Evolutionary conservation across 1,140 invertebrate genomes (phyloP).

Genomic region (Campoletis sonorensis): DNA sequence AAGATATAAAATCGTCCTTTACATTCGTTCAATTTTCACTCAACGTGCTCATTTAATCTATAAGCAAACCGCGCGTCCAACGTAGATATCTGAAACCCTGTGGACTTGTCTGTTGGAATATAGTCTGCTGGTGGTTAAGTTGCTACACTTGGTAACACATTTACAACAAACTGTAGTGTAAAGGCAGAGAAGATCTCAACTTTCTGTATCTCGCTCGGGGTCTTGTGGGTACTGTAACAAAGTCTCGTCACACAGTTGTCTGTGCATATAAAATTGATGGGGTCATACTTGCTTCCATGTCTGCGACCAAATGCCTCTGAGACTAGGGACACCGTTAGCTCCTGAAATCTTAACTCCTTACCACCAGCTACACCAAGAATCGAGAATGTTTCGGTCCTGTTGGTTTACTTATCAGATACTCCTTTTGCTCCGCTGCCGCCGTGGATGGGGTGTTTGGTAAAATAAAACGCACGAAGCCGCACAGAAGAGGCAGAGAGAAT

Average conservation of each 20-base stretch:
- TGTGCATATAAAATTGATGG: slow-evolving; percentile 70
- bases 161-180: not conserved
- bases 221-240: slow-evolving; percentile 69
- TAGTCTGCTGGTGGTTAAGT: no score
- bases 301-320: slow-evolving; percentile 46
- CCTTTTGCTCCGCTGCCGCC: not conserved
- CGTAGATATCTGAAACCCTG: slow-evolving; percentile 22
- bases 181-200: not conserved
- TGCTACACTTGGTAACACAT: no score
- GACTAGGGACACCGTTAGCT: slow-evolving; percentile 44
- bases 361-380: slow-evolving; percentile 27
- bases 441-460: not conserved
- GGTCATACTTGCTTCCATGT: slow-evolving; percentile 58
- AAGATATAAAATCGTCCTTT: no score
- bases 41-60: not conserved
- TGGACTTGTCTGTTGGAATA: slow-evolving; percentile 30
- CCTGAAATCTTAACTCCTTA: slow-evolving; percentile 69
- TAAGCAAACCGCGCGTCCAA: not conserved
- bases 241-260: slow-evolving; percentile 74
- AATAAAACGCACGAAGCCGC: slow-evolving; percentile 41
- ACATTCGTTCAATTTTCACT: no score
- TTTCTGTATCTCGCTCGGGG: slow-evolving; percentile 47
- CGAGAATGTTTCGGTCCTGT: slow-evolving; percentile 41
- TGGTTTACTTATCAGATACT: slow-evolving; percentile 66
- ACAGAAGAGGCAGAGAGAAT: not conserved